Evolutionary conservation across 2,888 invertebrate species (phyloP).

Genomic region (Orgyia antiqua): DNA sequence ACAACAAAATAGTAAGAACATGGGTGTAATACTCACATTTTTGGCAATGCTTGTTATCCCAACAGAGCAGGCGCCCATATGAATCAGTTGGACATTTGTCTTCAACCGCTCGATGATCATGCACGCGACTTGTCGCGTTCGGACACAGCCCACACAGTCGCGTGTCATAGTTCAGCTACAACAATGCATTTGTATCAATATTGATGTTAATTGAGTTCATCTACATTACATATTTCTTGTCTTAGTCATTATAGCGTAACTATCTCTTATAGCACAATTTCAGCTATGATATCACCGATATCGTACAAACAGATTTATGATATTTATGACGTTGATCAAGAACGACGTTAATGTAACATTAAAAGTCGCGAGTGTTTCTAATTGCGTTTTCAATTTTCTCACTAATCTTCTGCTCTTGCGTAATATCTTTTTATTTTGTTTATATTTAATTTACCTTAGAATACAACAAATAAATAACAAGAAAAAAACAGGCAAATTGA

Average conservation of each 20-base stretch:
- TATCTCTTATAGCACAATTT: constrained; percentile 9
- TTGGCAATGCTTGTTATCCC: constrained; percentile 89
- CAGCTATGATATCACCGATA: constrained; percentile 8
- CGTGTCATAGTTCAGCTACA: constrained; percentile 78
- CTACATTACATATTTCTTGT: constrained; percentile 11
- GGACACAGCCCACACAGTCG: constrained; percentile 64
- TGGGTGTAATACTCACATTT: constrained; percentile 80
- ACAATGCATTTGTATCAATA: constrained; percentile 29
- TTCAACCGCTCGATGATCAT: constrained; percentile 38
- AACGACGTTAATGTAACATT: too few species aligned
- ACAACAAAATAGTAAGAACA: too few species aligned
- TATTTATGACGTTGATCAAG: too few species aligned
- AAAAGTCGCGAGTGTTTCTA: too few species aligned
- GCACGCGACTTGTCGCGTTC: constrained; percentile 48
- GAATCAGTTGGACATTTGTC: constrained; percentile 52
- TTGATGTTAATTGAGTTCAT: constrained; percentile 18
- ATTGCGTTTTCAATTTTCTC: too few species aligned
- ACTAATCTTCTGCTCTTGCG: too few species aligned
- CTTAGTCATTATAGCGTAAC: constrained; percentile 9
- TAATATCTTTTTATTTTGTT: too few species aligned
- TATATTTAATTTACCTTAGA: too few species aligned
- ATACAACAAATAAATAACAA: too few species aligned
- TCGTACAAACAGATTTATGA: not conserved
- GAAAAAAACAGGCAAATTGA: too few species aligned
- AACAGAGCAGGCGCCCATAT: constrained; percentile 81